These are phyloP conservation scores for Excalfactoria chinensis DNA, from an alignment of 2,113 vertebrate genomes.

Conservation along the genomic window DNA sequence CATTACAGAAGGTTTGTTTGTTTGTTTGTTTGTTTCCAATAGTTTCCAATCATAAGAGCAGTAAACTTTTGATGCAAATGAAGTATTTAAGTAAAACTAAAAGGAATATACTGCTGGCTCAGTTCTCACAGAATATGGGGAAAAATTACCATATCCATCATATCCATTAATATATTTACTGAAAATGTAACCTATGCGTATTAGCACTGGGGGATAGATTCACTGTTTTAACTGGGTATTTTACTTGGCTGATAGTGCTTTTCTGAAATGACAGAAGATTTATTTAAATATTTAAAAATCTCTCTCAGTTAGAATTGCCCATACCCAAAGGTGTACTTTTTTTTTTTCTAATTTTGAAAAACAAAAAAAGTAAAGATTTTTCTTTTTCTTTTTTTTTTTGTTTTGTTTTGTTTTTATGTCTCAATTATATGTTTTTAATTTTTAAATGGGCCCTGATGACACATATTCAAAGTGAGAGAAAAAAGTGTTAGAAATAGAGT, in stretches of 20 bases:
- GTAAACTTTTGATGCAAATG: background rate
- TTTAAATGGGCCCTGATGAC: background rate
- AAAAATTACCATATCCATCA: background rate
- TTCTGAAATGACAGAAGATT: background rate
- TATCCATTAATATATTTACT: background rate
- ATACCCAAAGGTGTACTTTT: background rate
- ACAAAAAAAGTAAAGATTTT: too few species aligned
- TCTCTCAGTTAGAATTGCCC: accelerated
- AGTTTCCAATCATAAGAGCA: background rate
- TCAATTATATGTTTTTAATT: background rate
- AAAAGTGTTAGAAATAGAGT: background rate
- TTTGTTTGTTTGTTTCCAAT: background rate
- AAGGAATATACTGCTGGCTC: background rate
- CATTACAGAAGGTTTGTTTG: background rate
- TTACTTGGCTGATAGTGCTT: background rate
- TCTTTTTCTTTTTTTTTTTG: too few species aligned
- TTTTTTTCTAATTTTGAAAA: too few species aligned
- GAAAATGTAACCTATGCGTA: background rate
- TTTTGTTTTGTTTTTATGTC: background rate
- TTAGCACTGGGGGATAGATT: background rate
- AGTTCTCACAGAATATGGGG: background rate
- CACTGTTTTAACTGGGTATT: background rate
- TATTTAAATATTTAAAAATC: background rate
- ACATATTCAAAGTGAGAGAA: background rate
- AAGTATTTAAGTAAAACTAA: background rate